Evolutionary conservation across 2,113 vertebrate genomes (phyloP).

Genomic region (Asarcornis scutulata): DNA sequence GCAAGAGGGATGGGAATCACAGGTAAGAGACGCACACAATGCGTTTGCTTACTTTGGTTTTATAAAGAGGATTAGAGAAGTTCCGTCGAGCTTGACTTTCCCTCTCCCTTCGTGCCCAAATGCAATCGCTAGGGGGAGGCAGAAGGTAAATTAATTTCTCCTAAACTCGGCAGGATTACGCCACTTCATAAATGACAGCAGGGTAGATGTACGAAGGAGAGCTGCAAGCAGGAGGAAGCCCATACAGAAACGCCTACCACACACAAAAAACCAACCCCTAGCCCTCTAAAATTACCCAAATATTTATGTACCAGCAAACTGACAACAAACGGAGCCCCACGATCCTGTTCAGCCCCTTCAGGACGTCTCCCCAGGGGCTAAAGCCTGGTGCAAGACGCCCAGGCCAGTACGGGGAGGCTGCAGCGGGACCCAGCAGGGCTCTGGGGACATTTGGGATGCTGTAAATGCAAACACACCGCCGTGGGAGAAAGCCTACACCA

Average conservation of each 20-base stretch:
- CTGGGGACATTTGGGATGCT: too few species aligned
- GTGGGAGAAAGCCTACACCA: neutral
- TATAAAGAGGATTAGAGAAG: neutral
- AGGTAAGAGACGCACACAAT: neutral
- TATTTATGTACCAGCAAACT: neutral
- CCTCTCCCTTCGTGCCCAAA: neutral
- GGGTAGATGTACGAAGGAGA: neutral
- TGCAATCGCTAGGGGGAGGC: slow-evolving; percentile 38
- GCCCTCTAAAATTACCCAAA: neutral
- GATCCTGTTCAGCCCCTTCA: neutral
- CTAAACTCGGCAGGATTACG: neutral
- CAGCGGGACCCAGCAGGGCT: too few species aligned
- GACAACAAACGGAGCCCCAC: neutral
- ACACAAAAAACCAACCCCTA: neutral
- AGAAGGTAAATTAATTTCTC: neutral
- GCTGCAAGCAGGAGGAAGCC: neutral
- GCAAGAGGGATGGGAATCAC: neutral
- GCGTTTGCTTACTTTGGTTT: neutral
- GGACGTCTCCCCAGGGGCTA: too few species aligned
- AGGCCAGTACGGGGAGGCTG: too few species aligned
- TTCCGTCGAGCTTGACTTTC: neutral
- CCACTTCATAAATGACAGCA: neutral
- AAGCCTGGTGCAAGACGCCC: neutral
- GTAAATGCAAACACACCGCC: neutral
- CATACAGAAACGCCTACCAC: neutral